phyloP scores from a whole-genome alignment of 64 coral and sea anemone species.

The Porites lutea region DNA sequence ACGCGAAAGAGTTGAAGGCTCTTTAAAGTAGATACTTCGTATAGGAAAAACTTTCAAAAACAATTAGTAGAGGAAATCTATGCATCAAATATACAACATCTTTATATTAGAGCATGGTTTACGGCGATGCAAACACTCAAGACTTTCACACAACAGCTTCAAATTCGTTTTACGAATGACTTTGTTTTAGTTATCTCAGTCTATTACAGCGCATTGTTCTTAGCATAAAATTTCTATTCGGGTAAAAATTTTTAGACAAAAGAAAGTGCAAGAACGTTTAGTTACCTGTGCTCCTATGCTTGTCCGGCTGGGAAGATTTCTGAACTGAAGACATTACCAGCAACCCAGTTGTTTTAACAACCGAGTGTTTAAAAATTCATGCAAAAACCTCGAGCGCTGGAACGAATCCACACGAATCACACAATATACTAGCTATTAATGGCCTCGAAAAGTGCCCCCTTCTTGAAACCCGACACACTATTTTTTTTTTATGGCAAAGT shows the following conservation, averaged over 20 bases:
- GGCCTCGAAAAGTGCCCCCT: neutral
- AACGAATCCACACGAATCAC: constrained; percentile 41
- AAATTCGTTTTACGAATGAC: neutral
- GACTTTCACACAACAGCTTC: neutral
- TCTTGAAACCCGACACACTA: neutral
- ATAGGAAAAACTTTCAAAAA: neutral
- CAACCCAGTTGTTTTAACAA: constrained; percentile 29
- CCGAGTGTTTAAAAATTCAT: constrained; percentile 55
- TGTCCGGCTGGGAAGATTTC: neutral
- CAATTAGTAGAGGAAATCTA: neutral
- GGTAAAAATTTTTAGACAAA: no score
- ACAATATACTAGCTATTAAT: neutral
- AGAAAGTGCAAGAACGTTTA: neutral
- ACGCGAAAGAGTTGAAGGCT: no score
- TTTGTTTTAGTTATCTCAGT: neutral
- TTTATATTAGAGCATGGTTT: neutral
- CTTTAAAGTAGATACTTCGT: no score
- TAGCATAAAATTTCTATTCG: no score
- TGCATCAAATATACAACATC: neutral
- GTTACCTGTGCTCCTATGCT: constrained; percentile 7
- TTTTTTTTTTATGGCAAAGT: neutral
- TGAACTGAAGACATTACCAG: constrained; percentile 48
- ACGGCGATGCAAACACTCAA: neutral
- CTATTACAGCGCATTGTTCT: no score
- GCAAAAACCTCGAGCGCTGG: neutral